Percentiles rank a stretch among this genome's conserved stretches.
phyloP scores from a whole-genome alignment of 2,797 vertebrate genomes.

The Triplophysa bombifrons region DNA sequence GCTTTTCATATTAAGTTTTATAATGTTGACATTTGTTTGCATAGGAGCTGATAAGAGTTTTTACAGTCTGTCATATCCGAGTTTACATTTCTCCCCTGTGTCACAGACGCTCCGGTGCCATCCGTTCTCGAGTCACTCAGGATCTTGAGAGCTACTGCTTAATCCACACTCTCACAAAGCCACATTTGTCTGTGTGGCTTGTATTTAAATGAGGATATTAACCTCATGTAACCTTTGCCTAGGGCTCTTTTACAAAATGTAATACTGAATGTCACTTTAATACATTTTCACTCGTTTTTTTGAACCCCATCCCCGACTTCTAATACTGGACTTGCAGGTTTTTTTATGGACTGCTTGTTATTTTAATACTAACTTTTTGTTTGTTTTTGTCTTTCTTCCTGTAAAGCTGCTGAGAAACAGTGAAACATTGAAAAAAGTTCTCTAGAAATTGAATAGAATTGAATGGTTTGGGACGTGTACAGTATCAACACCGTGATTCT shows the following conservation, averaged over 20 bases:
- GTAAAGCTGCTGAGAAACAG: too few species aligned
- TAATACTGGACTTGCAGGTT: neutral
- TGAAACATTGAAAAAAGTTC: too few species aligned
- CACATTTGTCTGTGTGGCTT: constrained; percentile 11
- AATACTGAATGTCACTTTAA: constrained; percentile 16
- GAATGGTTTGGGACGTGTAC: neutral
- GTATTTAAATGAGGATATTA: constrained; percentile 28
- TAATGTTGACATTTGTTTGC: constrained; percentile 17
- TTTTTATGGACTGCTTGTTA: too few species aligned
- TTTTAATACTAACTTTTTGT: too few species aligned
- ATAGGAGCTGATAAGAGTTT: neutral
- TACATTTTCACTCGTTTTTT: neutral
- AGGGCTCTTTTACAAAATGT: constrained; percentile 10
- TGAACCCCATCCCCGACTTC: neutral
- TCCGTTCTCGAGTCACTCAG: neutral
- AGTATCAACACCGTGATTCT: neutral
- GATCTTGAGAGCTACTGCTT: neutral
- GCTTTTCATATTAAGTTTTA: neutral
- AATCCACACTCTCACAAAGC: constrained; percentile 18
- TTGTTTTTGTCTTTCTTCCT: too few species aligned
- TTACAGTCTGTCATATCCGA: neutral
- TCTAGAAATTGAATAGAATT: too few species aligned
- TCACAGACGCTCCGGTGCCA: neutral
- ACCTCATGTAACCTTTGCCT: constrained; percentile 15
- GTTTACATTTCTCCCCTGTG: neutral